These are phyloP conservation scores for Polydrusus cervinus DNA, from an alignment of 2,888 invertebrate genomes.

Conservation along the genomic window DNA sequence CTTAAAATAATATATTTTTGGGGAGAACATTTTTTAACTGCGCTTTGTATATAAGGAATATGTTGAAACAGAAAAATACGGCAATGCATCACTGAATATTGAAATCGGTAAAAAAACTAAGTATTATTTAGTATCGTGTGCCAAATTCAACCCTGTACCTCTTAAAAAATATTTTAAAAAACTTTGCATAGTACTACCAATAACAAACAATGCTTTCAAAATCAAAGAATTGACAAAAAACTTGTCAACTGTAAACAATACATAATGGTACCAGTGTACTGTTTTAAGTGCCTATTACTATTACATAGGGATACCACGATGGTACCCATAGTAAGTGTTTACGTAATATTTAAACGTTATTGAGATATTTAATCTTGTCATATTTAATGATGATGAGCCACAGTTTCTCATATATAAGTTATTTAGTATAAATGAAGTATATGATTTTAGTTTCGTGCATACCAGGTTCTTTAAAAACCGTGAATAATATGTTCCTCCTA, in stretches of 20 bases:
- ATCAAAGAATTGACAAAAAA: conserved; percentile 33
- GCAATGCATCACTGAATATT: too few species aligned
- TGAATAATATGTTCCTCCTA: not conserved
- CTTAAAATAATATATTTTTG: too few species aligned
- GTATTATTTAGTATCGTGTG: not conserved
- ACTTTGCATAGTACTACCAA: conserved; percentile 5
- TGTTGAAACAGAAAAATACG: too few species aligned
- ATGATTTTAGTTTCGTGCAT: not conserved
- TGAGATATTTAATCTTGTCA: conserved; percentile 31
- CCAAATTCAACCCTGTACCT: not conserved
- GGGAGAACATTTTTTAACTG: too few species aligned
- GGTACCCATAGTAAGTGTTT: conserved; percentile 25
- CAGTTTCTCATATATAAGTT: conserved; percentile 13
- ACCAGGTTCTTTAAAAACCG: not conserved
- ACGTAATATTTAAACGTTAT: conserved; percentile 22
- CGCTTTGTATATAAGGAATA: too few species aligned
- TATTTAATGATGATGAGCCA: conserved; percentile 21
- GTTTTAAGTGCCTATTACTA: conserved; percentile 31
- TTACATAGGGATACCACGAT: conserved; percentile 15
- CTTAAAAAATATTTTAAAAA: not conserved
- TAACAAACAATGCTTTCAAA: conserved; percentile 27
- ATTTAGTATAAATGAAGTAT: not conserved
- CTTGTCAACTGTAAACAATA: conserved; percentile 37
- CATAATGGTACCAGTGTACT: conserved; percentile 34
- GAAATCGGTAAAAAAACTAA: not conserved